Percentiles rank a stretch among this genome's conserved stretches.
Conservation (phyloP, 2,888 invertebrate genomes). For the Drosophila atripex region DNA sequence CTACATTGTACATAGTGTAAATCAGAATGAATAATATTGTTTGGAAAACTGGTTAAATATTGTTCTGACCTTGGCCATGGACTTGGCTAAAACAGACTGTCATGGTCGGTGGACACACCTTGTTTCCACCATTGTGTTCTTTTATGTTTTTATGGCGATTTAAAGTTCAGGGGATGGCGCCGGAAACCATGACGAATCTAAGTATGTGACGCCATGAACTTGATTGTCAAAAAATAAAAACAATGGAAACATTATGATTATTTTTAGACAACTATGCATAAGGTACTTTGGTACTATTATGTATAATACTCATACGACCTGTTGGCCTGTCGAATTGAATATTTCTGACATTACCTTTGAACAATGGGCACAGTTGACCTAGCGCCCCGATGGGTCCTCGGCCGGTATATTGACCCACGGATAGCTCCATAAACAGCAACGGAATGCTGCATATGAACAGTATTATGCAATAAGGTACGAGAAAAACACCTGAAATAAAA, state of each 20-base stretch:
- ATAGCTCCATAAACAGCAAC: slow-evolving; percentile 96
- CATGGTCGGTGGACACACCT: slow-evolving; percentile 52
- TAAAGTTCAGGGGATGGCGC: slow-evolving; percentile 15
- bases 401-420: slow-evolving; percentile 95
- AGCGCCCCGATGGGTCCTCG: slow-evolving; percentile 96
- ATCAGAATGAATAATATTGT: slow-evolving; percentile 17
- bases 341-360: slow-evolving; percentile 89
- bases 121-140: slow-evolving; percentile 17
- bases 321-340: neutral
- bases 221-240: neutral
- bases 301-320: slow-evolving; percentile 3
- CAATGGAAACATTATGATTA: neutral
- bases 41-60: slow-evolving; percentile 21
- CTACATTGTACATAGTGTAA: no score
- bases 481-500: slow-evolving; percentile 91
- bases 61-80: slow-evolving; percentile 60
- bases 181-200: slow-evolving; percentile 42
- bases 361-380: slow-evolving; percentile 95
- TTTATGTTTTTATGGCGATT: slow-evolving; percentile 24
- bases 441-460: slow-evolving; percentile 95
- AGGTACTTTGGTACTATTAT: no score
- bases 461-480: slow-evolving; percentile 97
- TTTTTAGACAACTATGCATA: no score
- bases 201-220: slow-evolving; percentile 62
- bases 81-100: slow-evolving; percentile 53